A percentile compares a stretch with the other conserved stretches of the same genome.
Conservation (phyloP, 2,113 vertebrate genomes). For the Macrotus californicus region DNA sequence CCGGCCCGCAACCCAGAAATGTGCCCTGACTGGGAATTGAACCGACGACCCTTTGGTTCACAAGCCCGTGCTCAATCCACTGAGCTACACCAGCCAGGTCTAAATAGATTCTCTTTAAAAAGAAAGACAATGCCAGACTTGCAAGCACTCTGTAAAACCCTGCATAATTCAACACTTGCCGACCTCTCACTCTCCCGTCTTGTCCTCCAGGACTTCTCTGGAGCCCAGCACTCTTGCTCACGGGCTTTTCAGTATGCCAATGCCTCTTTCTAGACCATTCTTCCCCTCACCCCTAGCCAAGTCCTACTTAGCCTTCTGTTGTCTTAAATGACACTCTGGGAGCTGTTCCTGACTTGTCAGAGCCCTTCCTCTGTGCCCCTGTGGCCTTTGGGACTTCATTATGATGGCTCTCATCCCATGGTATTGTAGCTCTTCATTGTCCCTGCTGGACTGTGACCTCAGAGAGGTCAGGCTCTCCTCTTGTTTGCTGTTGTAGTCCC, state of each 20-base stretch:
- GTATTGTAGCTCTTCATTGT: background rate
- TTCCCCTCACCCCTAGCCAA: background rate
- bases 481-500: background rate
- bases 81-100: too few relatives aligned
- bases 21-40: too few relatives aligned
- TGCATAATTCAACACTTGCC: background rate
- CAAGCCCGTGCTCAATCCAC: too few relatives aligned
- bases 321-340: background rate
- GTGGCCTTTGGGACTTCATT: background rate
- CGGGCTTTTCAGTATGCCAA: background rate
- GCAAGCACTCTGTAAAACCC: background rate
- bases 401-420: background rate
- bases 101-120: too few relatives aligned
- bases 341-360: background rate
- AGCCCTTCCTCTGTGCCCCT: background rate
- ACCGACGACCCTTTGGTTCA: too few relatives aligned
- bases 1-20: too few relatives aligned
- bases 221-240: background rate
- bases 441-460: background rate
- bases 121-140: too few relatives aligned
- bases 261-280: background rate
- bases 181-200: background rate
- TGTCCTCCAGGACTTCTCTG: background rate
- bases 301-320: background rate
- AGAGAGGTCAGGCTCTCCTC: background rate